Evolutionary conservation across 2,888 invertebrate genomes (phyloP).

Genomic region (Melieria crassipennis): DNA sequence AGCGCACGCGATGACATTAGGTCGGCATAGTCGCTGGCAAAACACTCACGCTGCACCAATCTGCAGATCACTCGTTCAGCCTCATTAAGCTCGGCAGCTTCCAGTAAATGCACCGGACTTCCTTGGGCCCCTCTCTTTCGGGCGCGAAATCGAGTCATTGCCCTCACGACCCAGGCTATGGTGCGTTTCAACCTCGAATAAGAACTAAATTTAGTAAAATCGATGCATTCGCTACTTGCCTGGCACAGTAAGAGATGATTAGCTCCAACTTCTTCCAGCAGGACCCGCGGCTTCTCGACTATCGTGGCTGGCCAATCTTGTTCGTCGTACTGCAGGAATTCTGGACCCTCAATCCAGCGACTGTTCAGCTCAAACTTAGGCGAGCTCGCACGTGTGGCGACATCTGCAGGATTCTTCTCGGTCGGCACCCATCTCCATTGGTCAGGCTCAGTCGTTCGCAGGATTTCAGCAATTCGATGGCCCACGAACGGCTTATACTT

Average conservation of each 20-base stretch:
- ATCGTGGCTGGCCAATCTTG: not conserved
- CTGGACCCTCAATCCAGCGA: not conserved
- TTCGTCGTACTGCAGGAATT: not conserved
- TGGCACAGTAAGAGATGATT: not conserved
- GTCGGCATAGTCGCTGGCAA: not conserved
- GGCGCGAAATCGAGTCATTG: not conserved
- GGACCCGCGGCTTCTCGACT: not conserved
- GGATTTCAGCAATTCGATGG: slow-evolving; percentile 37
- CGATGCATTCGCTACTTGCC: not conserved
- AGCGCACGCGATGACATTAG: not conserved
- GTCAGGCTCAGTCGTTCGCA: slow-evolving; percentile 19
- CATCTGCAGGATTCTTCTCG: slow-evolving; percentile 45
- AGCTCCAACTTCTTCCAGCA: not conserved
- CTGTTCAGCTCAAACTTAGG: not conserved
- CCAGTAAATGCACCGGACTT: not conserved
- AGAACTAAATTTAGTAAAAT: slow-evolving; percentile 17
- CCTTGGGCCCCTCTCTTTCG: not conserved
- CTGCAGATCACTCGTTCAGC: not conserved
- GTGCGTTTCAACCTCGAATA: slow-evolving; percentile 26
- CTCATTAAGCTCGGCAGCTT: not conserved
- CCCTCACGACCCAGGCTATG: slow-evolving; percentile 27
- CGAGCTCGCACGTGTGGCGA: slow-evolving; percentile 34
- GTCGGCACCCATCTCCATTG: slow-evolving; percentile 47
- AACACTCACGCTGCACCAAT: not conserved
- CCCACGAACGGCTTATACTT: slow-evolving; percentile 2